These are phyloP conservation scores for Holothuria scabra DNA, from an alignment of 53 echinoderm and acorn worm genomes.

Conservation along the genomic window DNA sequence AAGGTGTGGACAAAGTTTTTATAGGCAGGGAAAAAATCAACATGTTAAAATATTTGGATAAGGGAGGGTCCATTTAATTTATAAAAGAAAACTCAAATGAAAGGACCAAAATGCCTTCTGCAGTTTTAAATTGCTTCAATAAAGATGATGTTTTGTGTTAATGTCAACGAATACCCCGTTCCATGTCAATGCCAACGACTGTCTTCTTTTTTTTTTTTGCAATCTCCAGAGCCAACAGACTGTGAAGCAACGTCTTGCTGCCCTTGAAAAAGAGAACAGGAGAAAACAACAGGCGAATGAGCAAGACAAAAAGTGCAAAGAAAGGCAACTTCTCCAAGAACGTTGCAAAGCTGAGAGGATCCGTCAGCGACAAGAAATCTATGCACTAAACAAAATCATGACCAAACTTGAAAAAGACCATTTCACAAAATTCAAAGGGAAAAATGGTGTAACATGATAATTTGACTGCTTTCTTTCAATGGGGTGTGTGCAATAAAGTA, in stretches of 20 bases:
- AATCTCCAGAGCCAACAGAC: slow-evolving; percentile 92
- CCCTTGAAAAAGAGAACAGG: slow-evolving; percentile 74
- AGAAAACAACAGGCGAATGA: slow-evolving; percentile 63
- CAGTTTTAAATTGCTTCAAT: too few species aligned
- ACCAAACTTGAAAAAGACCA: slow-evolving; percentile 79
- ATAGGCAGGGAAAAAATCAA: too few species aligned
- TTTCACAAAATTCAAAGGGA: slow-evolving; percentile 72
- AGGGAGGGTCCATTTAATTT: too few species aligned
- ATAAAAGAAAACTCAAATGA: too few species aligned
- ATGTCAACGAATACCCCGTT: too few species aligned
- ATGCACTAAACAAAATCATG: slow-evolving; percentile 97
- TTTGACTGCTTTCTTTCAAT: too few species aligned
- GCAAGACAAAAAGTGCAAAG: slow-evolving; percentile 70
- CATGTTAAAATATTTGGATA: too few species aligned
- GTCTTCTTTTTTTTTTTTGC: background rate
- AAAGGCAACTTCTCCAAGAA: slow-evolving; percentile 66
- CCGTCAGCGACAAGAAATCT: slow-evolving; percentile 84
- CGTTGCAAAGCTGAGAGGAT: slow-evolving; percentile 60
- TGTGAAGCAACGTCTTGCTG: slow-evolving; percentile 73
- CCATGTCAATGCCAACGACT: background rate
- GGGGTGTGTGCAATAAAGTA: too few species aligned
- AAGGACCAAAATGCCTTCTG: too few species aligned
- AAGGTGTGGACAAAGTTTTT: too few species aligned
- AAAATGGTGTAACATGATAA: slow-evolving; percentile 37
- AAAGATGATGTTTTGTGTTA: too few species aligned